Evolutionary conservation across 2,888 invertebrate species (phyloP).

Genomic region (Drosophila mimetica): DNA sequence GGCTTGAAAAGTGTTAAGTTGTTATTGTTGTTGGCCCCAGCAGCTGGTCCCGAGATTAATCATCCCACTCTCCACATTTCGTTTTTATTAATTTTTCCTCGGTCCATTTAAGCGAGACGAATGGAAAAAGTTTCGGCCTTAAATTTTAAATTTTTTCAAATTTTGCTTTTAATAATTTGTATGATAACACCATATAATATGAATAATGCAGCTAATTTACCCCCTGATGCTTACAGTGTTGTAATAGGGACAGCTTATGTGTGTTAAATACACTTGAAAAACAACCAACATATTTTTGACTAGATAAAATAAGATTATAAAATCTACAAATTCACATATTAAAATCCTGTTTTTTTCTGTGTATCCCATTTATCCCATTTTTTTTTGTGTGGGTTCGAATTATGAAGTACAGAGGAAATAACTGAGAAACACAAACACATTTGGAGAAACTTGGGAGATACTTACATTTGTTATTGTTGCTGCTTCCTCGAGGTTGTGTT

Average conservation of each 20-base stretch:
- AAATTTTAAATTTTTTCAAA: no score
- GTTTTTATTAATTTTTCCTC: conserved; percentile 29
- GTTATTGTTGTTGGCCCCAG: conserved; percentile 22
- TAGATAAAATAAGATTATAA: no score
- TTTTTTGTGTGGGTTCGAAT: conserved; percentile 65
- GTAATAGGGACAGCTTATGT: no score
- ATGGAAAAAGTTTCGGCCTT: not conserved
- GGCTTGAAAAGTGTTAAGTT: conserved; percentile 10
- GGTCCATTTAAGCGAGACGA: not conserved
- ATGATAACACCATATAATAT: not conserved
- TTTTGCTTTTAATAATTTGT: no score
- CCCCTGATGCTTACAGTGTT: no score
- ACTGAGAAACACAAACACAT: conserved; percentile 47
- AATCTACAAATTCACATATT: not conserved
- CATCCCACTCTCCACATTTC: conserved; percentile 46
- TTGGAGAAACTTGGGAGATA: conserved; percentile 40
- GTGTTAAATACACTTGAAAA: not conserved
- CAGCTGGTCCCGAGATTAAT: conserved; percentile 63
- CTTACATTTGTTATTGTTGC: conserved; percentile 77
- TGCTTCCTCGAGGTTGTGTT: conserved; percentile 68
- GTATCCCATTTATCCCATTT: no score
- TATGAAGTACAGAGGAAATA: conserved; percentile 64
- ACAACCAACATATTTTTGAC: no score
- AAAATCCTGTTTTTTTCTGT: not conserved
- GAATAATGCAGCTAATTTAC: no score